These are phyloP conservation scores for Teleiodes luculella DNA, from an alignment of 2,888 invertebrate species.

Conservation along the genomic window DNA sequence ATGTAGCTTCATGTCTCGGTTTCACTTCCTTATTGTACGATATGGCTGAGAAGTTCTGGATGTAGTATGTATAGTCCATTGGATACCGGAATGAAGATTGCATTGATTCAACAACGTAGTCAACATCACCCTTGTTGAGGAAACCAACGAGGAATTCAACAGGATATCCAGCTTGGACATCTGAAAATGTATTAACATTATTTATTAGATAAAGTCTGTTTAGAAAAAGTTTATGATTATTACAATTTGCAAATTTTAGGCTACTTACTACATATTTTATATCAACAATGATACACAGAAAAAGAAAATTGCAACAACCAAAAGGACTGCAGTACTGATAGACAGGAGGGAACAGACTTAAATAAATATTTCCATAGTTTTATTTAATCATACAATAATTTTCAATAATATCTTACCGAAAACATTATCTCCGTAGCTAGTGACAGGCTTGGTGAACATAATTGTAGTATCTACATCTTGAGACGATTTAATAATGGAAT, in stretches of 20 bases:
- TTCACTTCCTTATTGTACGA: conserved; percentile 92
- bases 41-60: conserved; percentile 97
- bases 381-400: background rate
- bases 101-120: conserved; percentile 94
- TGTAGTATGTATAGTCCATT: conserved; percentile 98
- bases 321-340: too few species aligned
- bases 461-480: conserved; percentile 95
- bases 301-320: too few species aligned
- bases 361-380: too few species aligned
- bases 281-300: too few species aligned
- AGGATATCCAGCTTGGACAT: conserved; percentile 93
- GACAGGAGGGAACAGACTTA: too few species aligned
- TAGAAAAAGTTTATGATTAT: too few species aligned
- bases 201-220: too few species aligned
- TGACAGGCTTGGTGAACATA: conserved; percentile 89
- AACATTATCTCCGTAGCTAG: conserved; percentile 79
- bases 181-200: conserved; percentile 65
- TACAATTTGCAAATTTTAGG: too few species aligned
- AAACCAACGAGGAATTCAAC: conserved; percentile 98
- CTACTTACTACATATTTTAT: too few species aligned
- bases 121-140: conserved; percentile 93
- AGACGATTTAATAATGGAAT: conserved; percentile 82
- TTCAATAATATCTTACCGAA: conserved; percentile 75
- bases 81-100: conserved; percentile 99
- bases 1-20: conserved; percentile 94